Conservation (phyloP, 2,797 vertebrate species). For the Siniperca obscura region DNA sequence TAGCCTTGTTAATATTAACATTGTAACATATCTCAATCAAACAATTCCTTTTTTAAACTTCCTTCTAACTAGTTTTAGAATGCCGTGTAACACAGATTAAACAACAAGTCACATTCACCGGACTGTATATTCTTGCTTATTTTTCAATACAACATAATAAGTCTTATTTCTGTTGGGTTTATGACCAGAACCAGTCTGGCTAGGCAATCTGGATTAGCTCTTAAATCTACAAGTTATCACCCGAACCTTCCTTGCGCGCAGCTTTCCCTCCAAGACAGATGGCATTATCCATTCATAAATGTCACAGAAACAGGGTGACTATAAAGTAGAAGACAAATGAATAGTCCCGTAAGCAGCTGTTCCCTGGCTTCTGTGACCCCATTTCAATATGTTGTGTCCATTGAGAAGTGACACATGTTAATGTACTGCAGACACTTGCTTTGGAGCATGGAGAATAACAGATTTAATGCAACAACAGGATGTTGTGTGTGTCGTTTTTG, state of each 20-base stretch:
- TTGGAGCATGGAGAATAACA: conserved; percentile 15
- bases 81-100: background rate
- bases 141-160: conserved; percentile 28
- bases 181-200: conserved; percentile 37
- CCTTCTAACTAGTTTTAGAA: background rate
- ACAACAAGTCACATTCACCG: background rate
- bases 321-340: conserved; percentile 65
- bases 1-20: conserved; percentile 11
- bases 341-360: conserved; percentile 64
- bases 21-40: conserved; percentile 1
- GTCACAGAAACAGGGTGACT: conserved; percentile 64
- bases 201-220: conserved; percentile 48
- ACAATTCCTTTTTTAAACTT: background rate
- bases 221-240: conserved; percentile 62
- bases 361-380: conserved; percentile 48
- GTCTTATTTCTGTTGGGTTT: conserved; percentile 36
- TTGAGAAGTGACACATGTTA: conserved; percentile 52
- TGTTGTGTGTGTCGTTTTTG: background rate
- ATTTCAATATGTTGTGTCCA: conserved; percentile 58
- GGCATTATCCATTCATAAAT: conserved; percentile 70
- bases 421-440: conserved; percentile 46
- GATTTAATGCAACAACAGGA: conserved; percentile 26
- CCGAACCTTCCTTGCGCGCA: conserved; percentile 39
- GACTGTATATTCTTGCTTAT: conserved; percentile 10
- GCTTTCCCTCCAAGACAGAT: conserved; percentile 53